Evolutionary conservation across 2,113 vertebrate species (phyloP).

Genomic region (Cranoglanis bouderius): DNA sequence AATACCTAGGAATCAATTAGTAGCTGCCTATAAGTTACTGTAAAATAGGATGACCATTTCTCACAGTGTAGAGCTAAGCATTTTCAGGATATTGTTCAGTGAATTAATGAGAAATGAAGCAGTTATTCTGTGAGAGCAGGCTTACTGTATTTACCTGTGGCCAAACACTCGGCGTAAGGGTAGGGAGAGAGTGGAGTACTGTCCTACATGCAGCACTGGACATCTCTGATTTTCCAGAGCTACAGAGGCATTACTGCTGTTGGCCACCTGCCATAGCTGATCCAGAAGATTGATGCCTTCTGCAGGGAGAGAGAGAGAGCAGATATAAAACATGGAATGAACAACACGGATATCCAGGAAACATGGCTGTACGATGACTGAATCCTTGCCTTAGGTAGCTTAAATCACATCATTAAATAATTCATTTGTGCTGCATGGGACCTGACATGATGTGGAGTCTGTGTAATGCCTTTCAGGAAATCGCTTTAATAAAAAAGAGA

Average conservation of each 20-base stretch:
- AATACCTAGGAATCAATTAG: not conserved
- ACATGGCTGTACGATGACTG: not conserved
- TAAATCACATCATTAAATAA: no score
- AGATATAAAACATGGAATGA: constrained; percentile 24
- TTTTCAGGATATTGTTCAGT: not conserved
- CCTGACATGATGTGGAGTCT: not conserved
- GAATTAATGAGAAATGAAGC: not conserved
- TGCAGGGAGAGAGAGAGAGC: constrained; percentile 49
- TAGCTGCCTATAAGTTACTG: not conserved
- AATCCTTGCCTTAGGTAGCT: not conserved
- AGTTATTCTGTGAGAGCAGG: not conserved
- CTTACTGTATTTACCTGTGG: constrained; percentile 70
- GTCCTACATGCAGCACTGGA: constrained; percentile 76
- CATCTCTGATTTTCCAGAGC: constrained; percentile 67
- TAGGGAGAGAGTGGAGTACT: constrained; percentile 80
- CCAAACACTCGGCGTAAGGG: constrained; percentile 75
- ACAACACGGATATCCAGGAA: not conserved
- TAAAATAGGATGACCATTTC: not conserved
- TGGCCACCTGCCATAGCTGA: constrained; percentile 65
- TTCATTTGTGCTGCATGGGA: no score
- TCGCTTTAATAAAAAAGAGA: constrained; percentile 27
- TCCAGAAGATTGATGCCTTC: constrained; percentile 81
- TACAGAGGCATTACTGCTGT: constrained; percentile 75
- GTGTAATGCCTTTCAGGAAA: constrained; percentile 25
- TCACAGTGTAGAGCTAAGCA: not conserved